Evolutionary conservation across 2,888 invertebrate genomes (phyloP).

Genomic region (Epistrophe grossulariae): DNA sequence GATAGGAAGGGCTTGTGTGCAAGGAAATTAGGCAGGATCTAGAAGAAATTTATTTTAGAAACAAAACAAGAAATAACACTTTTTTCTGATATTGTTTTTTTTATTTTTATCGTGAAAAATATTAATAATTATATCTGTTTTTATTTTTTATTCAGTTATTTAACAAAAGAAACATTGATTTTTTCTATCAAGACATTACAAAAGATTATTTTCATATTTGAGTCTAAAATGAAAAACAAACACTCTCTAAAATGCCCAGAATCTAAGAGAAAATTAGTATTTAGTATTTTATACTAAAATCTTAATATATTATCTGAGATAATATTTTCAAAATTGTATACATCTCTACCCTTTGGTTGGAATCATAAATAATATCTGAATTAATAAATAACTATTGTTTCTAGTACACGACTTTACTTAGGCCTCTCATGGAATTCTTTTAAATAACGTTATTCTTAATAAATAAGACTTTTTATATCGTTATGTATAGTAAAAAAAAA

Average conservation of each 20-base stretch:
- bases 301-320: slow-evolving; percentile 18
- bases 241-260: neutral
- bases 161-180: neutral
- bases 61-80: neutral
- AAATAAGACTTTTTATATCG: slow-evolving; percentile 9
- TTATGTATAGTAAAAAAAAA: slow-evolving; percentile 14
- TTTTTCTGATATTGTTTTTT: neutral
- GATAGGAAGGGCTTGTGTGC: slow-evolving; percentile 17
- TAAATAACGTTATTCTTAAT: slow-evolving; percentile 2
- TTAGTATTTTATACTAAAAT: neutral
- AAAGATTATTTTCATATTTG: neutral
- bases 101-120: neutral
- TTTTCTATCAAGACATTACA: neutral
- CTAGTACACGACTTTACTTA: neutral
- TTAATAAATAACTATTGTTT: neutral
- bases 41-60: neutral
- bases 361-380: neutral
- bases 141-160: neutral
- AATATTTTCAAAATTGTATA: slow-evolving; percentile 26
- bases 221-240: neutral
- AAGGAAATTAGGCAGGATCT: slow-evolving; percentile 21
- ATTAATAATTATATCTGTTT: neutral
- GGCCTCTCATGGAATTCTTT: slow-evolving; percentile 8
- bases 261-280: slow-evolving; percentile 19
- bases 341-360: slow-evolving; percentile 44